A percentile compares a stretch with the other conserved stretches of the same genome.
Conservation (phyloP, 64 coral and sea anemone species). For the Montipora sp. region DNA sequence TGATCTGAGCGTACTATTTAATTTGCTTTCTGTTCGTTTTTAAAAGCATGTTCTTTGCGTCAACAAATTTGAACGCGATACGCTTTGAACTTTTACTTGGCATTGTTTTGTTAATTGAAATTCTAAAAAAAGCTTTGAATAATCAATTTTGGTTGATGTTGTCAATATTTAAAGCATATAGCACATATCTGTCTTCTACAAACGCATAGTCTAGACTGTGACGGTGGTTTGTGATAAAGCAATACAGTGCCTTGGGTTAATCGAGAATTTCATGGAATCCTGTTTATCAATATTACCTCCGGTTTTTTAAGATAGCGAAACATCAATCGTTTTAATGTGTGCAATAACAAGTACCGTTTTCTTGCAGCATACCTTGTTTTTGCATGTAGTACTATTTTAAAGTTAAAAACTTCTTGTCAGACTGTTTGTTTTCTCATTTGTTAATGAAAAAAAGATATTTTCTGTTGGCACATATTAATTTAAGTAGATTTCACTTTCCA, state of each 20-base stretch:
- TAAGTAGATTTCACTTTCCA: constrained; percentile 2
- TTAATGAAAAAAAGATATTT: neutral
- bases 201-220: neutral
- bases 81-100: too few species aligned
- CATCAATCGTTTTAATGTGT: neutral
- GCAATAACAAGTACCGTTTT: too few species aligned
- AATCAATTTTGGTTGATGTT: neutral
- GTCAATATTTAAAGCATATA: neutral
- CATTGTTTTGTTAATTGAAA: too few species aligned
- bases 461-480: neutral
- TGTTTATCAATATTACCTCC: neutral
- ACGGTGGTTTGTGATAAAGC: neutral
- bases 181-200: neutral
- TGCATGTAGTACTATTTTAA: neutral
- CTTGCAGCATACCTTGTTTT: too few species aligned
- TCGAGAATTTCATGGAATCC: neutral
- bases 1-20: neutral
- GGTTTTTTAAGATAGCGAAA: neutral
- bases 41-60: neutral
- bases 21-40: neutral
- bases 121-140: too few species aligned
- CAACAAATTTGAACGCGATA: neutral
- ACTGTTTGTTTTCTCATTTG: neutral
- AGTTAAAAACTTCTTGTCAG: too few species aligned
- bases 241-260: neutral